Evolutionary conservation across 2,113 vertebrate genomes (phyloP).

Genomic region (Nematolebias whitei): DNA sequence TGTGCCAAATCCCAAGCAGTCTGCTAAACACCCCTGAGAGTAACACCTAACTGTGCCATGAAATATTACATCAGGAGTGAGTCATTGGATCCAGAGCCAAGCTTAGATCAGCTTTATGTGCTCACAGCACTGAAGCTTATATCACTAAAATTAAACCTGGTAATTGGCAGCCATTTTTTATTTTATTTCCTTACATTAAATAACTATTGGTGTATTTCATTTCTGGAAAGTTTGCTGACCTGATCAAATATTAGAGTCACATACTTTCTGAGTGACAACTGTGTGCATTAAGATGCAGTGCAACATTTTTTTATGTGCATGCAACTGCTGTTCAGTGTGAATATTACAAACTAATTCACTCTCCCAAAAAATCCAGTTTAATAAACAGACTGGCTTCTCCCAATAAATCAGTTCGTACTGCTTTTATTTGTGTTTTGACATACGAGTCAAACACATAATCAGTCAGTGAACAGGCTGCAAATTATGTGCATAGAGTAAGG

Average conservation of each 20-base stretch:
- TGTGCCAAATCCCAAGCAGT: slow-evolving; percentile 66
- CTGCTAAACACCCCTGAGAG: slow-evolving; percentile 62
- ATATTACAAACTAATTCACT: slow-evolving; percentile 62
- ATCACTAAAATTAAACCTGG: too few species aligned
- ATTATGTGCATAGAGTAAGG: slow-evolving; percentile 36
- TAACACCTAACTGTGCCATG: slow-evolving; percentile 63
- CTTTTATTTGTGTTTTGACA: slow-evolving; percentile 72
- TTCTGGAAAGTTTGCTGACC: not conserved
- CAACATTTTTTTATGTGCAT: slow-evolving; percentile 13
- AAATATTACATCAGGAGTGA: slow-evolving; percentile 74
- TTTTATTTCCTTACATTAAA: too few species aligned
- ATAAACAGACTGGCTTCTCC: slow-evolving; percentile 64
- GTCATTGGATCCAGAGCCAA: slow-evolving; percentile 52
- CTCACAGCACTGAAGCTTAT: slow-evolving; percentile 25
- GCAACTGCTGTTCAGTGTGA: slow-evolving; percentile 57
- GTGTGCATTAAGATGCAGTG: not conserved
- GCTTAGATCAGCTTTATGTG: slow-evolving; percentile 40
- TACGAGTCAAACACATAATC: slow-evolving; percentile 60
- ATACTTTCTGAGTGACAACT: not conserved
- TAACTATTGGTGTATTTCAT: too few species aligned
- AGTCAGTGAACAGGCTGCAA: slow-evolving; percentile 51
- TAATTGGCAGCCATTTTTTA: not conserved
- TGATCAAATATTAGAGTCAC: not conserved
- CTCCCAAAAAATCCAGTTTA: slow-evolving; percentile 60
- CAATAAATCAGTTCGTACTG: slow-evolving; percentile 59